phyloP scores from a whole-genome alignment of 2,888 invertebrate genomes.

The Aphrophora alni region DNA sequence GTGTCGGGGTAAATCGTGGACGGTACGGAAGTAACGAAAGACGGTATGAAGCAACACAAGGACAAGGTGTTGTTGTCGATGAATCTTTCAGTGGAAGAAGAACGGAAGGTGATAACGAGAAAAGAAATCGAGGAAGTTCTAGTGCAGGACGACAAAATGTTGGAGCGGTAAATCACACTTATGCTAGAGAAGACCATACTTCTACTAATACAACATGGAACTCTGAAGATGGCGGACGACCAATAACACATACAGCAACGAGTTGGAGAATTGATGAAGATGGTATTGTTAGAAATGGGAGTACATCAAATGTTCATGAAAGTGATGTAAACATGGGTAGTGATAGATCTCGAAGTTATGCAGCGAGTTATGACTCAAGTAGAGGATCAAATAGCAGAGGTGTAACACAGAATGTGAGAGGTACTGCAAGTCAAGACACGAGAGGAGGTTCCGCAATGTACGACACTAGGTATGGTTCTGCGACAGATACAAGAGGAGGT shows the following conservation, averaged over 20 bases:
- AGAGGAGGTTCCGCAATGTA: background rate
- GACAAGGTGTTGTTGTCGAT: constrained; percentile 24
- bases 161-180: constrained; percentile 21
- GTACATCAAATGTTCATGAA: constrained; percentile 43
- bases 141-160: constrained; percentile 15
- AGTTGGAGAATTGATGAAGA: constrained; percentile 51
- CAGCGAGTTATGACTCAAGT: background rate
- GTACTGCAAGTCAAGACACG: background rate
- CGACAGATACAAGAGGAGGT: background rate
- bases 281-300: constrained; percentile 50
- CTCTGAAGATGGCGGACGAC: constrained; percentile 45
- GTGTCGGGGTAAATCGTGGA: constrained; percentile 10
- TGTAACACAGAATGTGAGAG: too few relatives aligned
- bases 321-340: background rate
- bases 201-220: constrained; percentile 48
- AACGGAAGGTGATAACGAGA: background rate
- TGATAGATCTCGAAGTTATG: background rate
- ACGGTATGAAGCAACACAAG: background rate
- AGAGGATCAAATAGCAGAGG: too few relatives aligned
- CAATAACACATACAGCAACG: constrained; percentile 44
- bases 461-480: background rate
- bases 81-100: constrained; percentile 32
- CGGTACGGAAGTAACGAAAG: constrained; percentile 25
- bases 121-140: constrained; percentile 30
- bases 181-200: constrained; percentile 25